Base-by-base conservation (phyloP, 1,140 invertebrate genomes). In the Hylaeus anthracinus region DNA sequence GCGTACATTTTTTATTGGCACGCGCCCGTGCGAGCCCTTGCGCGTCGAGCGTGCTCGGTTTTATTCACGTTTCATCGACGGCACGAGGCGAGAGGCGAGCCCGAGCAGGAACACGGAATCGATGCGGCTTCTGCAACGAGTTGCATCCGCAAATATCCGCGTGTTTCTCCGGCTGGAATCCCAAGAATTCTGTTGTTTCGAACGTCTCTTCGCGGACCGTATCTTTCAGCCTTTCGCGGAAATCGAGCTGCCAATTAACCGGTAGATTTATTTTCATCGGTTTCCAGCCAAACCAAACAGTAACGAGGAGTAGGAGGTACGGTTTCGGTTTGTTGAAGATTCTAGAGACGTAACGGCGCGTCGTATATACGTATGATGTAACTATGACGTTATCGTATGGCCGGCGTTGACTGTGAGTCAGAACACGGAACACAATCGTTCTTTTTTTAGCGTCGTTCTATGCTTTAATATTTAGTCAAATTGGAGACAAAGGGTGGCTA, bases 81-180 rank as follows among this genome's bases (percentile, higher is more conserved):
- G 39, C 14, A 65, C 41, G 12, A n/a, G 43, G 51, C 39, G 41
- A 60, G 65, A 65, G 63, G 3, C 14, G 14, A 51, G 15, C 64
- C 15, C 8, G 45, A 55, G 45, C 61, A 14, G 0, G 1, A 15
- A 14, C 14, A 39, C 26, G 41, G 26, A 70, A 76, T 60, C 55
- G 65, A 39, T 69, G 14, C 55, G 60, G 72, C 48, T 14, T 60
- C 65, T 60, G 51, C 45, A 26, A 60, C 43, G 8, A 64, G 14
- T 60, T 48, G 65, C 65, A 69, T 76, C 74, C 74, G 70, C 70
- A 76, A 76, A 76, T 76, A 76, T 76, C 74, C 26, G 55, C 55
- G 55, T 60, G 65, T 70, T 69, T 60, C 74, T n/a, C 55, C 14
- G n/a, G 3, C n/a, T n/a, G 41, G 64, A n/a, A 76, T 76, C 53